Percentiles rank a stretch among this genome's conserved stretches.
phyloP scores from a whole-genome alignment of 2,113 vertebrate genomes.

The Micronisus gabar region DNA sequence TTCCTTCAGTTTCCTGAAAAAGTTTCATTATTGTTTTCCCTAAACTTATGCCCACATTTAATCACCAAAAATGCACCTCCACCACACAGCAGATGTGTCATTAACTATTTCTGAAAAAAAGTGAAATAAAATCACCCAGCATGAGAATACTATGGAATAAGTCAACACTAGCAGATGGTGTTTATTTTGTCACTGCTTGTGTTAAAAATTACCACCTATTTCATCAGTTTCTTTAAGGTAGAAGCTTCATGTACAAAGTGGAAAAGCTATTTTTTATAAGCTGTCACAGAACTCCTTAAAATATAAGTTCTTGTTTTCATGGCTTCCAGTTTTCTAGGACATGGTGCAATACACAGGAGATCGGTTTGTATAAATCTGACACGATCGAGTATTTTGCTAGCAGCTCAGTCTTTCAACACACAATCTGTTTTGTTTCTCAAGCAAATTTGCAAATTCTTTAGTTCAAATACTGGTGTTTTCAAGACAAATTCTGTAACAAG shows the following conservation, averaged over 20 bases:
- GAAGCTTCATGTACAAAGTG: constrained; percentile 70
- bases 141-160: constrained; percentile 73
- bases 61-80: constrained; percentile 63
- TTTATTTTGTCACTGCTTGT: constrained; percentile 87
- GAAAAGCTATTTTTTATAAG: constrained; percentile 68
- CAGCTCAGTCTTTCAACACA: constrained; percentile 69
- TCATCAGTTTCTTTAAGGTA: constrained; percentile 77
- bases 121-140: constrained; percentile 77
- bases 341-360: constrained; percentile 79
- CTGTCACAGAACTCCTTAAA: constrained; percentile 75
- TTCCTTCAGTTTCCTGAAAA: not conserved
- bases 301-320: constrained; percentile 82
- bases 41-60: constrained; percentile 63
- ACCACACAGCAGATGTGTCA: constrained; percentile 75
- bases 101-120: constrained; percentile 78
- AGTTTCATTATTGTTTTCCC: constrained; percentile 26
- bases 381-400: constrained; percentile 78
- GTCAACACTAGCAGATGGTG: constrained; percentile 90
- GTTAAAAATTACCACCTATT: constrained; percentile 85
- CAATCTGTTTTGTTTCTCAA: constrained; percentile 63
- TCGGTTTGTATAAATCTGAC: constrained; percentile 84
- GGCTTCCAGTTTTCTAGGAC: constrained; percentile 89
- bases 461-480: not conserved
- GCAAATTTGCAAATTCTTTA: constrained; percentile 56
- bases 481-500: constrained; percentile 27